Base-by-base conservation (phyloP, 2,888 invertebrate species). In the Drosophila limbata region DNA sequence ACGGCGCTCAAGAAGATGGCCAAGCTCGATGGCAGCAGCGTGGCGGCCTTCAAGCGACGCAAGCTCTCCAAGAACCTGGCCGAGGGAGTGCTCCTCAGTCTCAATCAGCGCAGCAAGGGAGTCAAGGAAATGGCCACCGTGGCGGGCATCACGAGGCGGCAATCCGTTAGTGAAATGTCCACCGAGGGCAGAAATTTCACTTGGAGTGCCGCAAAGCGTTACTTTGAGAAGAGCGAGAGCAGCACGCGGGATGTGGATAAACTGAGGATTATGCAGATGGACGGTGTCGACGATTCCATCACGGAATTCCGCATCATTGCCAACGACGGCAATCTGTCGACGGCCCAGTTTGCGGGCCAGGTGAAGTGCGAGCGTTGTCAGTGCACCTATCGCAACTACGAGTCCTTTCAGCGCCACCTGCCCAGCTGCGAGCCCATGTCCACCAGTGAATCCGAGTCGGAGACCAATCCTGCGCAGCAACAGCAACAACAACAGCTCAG, bases 291-390 rank as follows among this genome's bases (percentile, higher is more conserved):
- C 76, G 96, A 96, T 77, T 93, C 95, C 72, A 94, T 95, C 19
- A 94, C 93, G 90, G 94, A 88, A 35, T 90, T 84, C 50, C 83
- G 91, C 1, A 87, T 90, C 25, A 84, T 85, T 33, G 74, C 90
- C 89, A 71, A 93, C 66, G 93, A 94, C 35, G 94, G 94, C 21
- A 82, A 82, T 25, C 17, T 87, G 10, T 93, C 88, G 2, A 73
- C 81, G 31, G 79, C 77, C 0, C 85, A 90, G 68, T 93, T 94
- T 13, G 92, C 92, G 66, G 85, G 91, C 0, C 94, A 94, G 8
- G 97, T 98, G 1, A 96, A 96, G 84, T 98, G 98, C 92, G 95
- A 96, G 80, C 95, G 96, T 73, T 98, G 98, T 90, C 96, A 96
- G 84, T 96, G 97, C 88, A 97, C 97, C 2, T 97, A 97, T 88